These are phyloP conservation scores for Drosophila koepferae DNA, from an alignment of 2,888 invertebrate genomes.

Conservation along the genomic window DNA sequence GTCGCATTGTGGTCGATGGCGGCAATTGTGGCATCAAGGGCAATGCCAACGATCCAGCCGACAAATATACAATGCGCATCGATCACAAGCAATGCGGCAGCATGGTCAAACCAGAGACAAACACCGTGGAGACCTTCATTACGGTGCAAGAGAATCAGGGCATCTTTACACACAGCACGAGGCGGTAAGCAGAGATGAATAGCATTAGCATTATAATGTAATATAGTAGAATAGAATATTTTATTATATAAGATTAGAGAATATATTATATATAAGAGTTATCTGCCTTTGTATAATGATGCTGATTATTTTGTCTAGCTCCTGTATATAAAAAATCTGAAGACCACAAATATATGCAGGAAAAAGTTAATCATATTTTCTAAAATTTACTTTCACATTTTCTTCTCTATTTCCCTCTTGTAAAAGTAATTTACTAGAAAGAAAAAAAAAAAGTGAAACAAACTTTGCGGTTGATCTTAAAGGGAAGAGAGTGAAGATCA, in stretches of 20 bases:
- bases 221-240: neutral
- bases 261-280: no score
- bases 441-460: neutral
- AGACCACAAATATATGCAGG: neutral
- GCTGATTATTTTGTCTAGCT: no score
- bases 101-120: constrained; percentile 89
- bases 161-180: constrained; percentile 92
- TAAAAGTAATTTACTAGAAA: neutral
- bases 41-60: constrained; percentile 89
- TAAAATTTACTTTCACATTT: constrained; percentile 10
- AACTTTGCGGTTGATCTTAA: neutral
- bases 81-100: constrained; percentile 91
- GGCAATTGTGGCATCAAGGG: constrained; percentile 91
- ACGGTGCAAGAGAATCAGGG: constrained; percentile 93
- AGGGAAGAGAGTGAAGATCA: constrained; percentile 1
- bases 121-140: constrained; percentile 92
- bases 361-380: neutral
- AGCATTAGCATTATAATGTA: no score
- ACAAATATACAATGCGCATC: constrained; percentile 91
- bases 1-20: constrained; percentile 90
- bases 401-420: neutral
- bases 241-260: no score
- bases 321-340: neutral
- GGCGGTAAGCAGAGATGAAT: constrained; percentile 86
- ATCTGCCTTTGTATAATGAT: no score